Conservation (phyloP, 2,797 vertebrate species). For the Allobates femoralis region DNA sequence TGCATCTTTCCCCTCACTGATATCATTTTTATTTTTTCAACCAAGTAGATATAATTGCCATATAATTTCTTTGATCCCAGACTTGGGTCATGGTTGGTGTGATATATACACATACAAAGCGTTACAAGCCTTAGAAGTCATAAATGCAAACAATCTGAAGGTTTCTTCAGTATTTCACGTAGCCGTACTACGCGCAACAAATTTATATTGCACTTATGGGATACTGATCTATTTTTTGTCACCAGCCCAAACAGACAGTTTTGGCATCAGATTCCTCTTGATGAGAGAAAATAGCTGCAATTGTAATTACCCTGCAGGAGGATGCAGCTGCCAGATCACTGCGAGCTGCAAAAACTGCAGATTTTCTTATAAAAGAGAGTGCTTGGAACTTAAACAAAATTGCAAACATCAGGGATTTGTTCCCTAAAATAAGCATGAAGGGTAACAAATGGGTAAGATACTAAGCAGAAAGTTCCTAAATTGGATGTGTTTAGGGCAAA, state of each 20-base stretch:
- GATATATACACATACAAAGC: background rate
- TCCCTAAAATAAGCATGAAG: background rate
- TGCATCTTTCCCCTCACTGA: too few species aligned
- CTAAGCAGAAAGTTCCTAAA: background rate
- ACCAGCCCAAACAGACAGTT: background rate
- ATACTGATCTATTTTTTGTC: background rate
- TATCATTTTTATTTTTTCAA: too few species aligned
- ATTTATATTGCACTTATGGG: slow-evolving; percentile 1
- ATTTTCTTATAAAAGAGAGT: background rate
- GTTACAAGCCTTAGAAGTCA: background rate
- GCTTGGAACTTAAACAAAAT: background rate
- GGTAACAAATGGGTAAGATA: background rate
- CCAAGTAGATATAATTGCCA: too few species aligned
- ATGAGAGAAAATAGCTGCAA: slow-evolving; percentile 4
- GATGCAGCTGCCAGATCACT: slow-evolving; percentile 3
- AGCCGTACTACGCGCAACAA: background rate
- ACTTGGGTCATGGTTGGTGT: background rate
- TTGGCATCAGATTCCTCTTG: background rate
- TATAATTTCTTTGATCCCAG: background rate
- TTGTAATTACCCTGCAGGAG: slow-evolving; percentile 27
- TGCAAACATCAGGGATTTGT: background rate
- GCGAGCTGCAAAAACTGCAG: slow-evolving; percentile 14
- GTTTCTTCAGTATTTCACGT: background rate
- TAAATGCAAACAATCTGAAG: background rate
- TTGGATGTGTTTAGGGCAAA: background rate